Evolutionary conservation across 2,113 vertebrate species (phyloP).

Genomic region (Eurypyga helias): DNA sequence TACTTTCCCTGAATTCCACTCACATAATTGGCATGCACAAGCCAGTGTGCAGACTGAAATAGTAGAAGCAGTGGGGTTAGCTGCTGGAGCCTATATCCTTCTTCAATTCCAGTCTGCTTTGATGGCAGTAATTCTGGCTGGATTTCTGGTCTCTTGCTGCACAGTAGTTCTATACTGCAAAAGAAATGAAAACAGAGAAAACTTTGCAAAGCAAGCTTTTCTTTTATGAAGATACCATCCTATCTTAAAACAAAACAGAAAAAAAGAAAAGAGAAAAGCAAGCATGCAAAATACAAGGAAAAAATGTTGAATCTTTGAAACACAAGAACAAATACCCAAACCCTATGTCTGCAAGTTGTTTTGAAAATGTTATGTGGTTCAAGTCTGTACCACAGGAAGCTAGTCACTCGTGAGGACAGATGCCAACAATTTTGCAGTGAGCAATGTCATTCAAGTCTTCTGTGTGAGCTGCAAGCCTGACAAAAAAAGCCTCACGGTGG

Average conservation of each 20-base stretch:
- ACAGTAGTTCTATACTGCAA: neutral
- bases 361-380: neutral
- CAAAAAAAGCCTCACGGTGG: neutral
- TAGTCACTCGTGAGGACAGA: neutral
- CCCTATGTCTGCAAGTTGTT: neutral
- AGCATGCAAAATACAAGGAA: neutral
- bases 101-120: neutral
- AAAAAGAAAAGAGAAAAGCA: neutral
- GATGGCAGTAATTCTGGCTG: neutral
- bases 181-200: neutral
- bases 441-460: neutral
- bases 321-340: neutral
- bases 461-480: neutral
- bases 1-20: neutral
- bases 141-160: neutral
- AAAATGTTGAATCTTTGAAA: neutral
- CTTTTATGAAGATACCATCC: neutral
- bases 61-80: neutral
- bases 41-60: neutral
- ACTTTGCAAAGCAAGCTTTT: neutral
- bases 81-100: neutral
- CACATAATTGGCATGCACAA: neutral
- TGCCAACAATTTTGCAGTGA: neutral
- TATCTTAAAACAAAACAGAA: neutral
- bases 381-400: neutral